These are phyloP conservation scores for Steinernema carpocapsae DNA, from an alignment of 2,888 invertebrate genomes.

Conservation along the genomic window DNA sequence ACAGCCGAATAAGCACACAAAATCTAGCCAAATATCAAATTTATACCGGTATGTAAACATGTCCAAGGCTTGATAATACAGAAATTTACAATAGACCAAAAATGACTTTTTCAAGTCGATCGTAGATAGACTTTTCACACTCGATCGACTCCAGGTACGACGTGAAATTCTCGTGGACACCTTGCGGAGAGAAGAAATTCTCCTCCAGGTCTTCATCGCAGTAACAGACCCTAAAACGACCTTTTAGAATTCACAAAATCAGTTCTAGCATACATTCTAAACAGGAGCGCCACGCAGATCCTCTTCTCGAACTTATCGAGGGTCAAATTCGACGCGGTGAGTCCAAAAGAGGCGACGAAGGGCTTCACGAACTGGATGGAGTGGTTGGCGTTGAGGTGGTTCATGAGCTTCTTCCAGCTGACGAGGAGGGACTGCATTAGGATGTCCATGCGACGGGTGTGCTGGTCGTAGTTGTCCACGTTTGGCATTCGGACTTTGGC, in stretches of 20 bases:
- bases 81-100: not conserved
- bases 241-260: not conserved
- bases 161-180: not conserved
- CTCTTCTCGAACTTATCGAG: slow-evolving; percentile 10
- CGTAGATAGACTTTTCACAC: not conserved
- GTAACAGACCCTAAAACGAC: not conserved
- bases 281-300: not conserved
- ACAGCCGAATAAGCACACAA: too few species aligned
- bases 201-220: slow-evolving; percentile 1
- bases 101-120: not conserved
- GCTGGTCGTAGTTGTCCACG: slow-evolving; percentile 6
- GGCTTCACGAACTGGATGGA: not conserved
- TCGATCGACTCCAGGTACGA: slow-evolving; percentile 19
- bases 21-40: too few species aligned
- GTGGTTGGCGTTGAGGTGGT: not conserved
- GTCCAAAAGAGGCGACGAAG: not conserved
- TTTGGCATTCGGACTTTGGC: not conserved
- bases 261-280: not conserved
- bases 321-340: not conserved
- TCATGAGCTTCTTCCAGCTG: slow-evolving; percentile 2
- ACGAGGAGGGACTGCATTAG: not conserved
- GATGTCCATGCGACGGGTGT: not conserved
- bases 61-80: too few species aligned
- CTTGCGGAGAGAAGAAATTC: not conserved
- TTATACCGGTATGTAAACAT: too few species aligned